Conservation (phyloP, 2,113 vertebrate species). For the Caranx melampygus region DNA sequence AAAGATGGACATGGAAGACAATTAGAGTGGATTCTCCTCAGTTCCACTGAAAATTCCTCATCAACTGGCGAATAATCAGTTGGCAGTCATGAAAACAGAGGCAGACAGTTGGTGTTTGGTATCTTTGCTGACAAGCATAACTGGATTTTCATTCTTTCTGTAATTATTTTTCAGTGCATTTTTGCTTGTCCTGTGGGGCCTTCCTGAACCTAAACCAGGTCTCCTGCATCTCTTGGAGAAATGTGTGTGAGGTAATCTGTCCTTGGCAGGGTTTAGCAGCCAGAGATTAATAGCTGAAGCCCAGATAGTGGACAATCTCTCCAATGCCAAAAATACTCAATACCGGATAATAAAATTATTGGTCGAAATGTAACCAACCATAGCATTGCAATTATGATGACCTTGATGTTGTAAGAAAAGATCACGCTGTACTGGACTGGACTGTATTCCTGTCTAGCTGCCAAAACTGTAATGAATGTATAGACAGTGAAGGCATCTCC, state of each 20-base stretch:
- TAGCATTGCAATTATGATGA: neutral
- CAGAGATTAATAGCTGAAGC: conserved; percentile 63
- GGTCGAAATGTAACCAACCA: neutral
- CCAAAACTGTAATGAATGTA: neutral
- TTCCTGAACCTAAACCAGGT: conserved; percentile 54
- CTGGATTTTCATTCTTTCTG: conserved; percentile 32
- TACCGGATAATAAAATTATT: conserved; percentile 13
- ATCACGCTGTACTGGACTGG: neutral
- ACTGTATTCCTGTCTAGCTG: neutral
- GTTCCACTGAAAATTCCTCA: conserved; percentile 69
- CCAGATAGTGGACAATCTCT: conserved; percentile 33
- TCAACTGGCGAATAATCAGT: conserved; percentile 52
- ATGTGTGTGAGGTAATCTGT: conserved; percentile 64
- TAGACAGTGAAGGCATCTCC: neutral
- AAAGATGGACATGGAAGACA: conserved; percentile 32
- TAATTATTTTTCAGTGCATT: neutral
- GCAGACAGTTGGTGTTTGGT: conserved; percentile 15
- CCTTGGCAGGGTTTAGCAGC: conserved; percentile 53
- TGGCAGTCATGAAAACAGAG: conserved; percentile 55
- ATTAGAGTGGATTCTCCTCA: conserved; percentile 43
- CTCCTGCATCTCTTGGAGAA: conserved; percentile 64
- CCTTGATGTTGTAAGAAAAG: conserved; percentile 17
- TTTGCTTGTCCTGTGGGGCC: conserved; percentile 34
- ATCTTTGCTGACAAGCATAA: conserved; percentile 54
- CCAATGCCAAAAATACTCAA: neutral